phyloP scores from a whole-genome alignment of 2,113 vertebrate species.

The Oncorhynchus gorbuscha region DNA sequence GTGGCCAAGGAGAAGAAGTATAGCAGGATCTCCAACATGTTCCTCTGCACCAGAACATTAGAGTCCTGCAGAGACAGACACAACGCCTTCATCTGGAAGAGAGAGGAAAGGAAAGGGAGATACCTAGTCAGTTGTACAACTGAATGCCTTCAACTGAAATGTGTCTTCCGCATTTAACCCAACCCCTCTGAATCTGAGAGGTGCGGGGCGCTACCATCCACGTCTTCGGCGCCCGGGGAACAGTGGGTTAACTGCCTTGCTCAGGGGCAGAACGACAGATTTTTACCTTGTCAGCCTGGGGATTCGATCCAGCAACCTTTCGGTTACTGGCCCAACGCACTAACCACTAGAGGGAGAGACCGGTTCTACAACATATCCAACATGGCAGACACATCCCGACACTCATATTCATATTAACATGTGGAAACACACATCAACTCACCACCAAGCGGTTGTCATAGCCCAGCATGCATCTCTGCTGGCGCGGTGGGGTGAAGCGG shows the following conservation, averaged over 20 bases:
- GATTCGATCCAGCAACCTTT: no score
- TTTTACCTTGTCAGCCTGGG: no score
- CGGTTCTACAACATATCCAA: background rate
- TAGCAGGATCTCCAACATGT: conserved; percentile 90
- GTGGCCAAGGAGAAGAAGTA: conserved; percentile 90
- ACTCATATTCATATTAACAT: background rate
- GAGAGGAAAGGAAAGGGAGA: background rate
- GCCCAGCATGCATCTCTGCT: conserved; percentile 88
- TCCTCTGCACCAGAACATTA: conserved; percentile 93
- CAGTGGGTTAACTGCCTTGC: no score
- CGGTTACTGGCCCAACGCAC: no score
- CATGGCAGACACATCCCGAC: background rate
- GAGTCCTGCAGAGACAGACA: conserved; percentile 87
- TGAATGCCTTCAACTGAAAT: no score
- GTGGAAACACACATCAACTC: conserved; percentile 47
- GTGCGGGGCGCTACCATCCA: no score
- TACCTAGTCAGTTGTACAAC: no score
- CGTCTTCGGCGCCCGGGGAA: no score
- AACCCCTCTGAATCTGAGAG: no score
- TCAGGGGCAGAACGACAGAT: no score
- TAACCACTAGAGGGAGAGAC: background rate
- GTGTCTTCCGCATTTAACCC: no score
- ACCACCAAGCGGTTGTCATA: conserved; percentile 82
- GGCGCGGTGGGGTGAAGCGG: conserved; percentile 67
- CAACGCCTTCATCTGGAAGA: conserved; percentile 81